Conservation (phyloP, 2,797 vertebrate species). For the Onychomys leucogaster region DNA sequence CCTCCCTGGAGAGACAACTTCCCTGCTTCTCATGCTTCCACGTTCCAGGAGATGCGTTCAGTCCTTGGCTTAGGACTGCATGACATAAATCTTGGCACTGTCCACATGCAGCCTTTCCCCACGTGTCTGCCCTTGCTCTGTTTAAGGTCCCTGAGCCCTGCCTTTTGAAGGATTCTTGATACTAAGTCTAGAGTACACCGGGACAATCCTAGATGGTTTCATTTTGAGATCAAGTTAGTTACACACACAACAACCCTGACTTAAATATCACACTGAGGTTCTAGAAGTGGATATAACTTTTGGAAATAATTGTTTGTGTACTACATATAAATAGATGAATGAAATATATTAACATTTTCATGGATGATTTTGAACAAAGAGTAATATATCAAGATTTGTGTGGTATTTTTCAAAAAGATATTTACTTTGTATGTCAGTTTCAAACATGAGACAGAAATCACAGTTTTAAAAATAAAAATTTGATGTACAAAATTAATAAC, state of each 20-base stretch:
- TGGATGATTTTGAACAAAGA: background rate
- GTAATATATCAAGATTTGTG: background rate
- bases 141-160: background rate
- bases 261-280: background rate
- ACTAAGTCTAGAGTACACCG: background rate
- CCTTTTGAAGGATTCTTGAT: background rate
- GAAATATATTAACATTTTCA: background rate
- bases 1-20: background rate
- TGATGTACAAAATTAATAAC: background rate
- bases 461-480: background rate
- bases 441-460: background rate
- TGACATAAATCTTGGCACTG: background rate
- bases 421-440: background rate
- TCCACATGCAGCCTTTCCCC: background rate
- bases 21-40: background rate
- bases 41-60: background rate
- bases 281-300: background rate
- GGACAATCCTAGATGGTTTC: background rate
- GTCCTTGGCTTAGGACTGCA: background rate
- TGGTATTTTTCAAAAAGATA: background rate
- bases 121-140: background rate
- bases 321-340: background rate
- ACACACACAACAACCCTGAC: background rate
- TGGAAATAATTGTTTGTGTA: background rate
- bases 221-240: background rate